Base-by-base conservation (phyloP, 2,113 vertebrate species). In the Loxodonta africana region DNA sequence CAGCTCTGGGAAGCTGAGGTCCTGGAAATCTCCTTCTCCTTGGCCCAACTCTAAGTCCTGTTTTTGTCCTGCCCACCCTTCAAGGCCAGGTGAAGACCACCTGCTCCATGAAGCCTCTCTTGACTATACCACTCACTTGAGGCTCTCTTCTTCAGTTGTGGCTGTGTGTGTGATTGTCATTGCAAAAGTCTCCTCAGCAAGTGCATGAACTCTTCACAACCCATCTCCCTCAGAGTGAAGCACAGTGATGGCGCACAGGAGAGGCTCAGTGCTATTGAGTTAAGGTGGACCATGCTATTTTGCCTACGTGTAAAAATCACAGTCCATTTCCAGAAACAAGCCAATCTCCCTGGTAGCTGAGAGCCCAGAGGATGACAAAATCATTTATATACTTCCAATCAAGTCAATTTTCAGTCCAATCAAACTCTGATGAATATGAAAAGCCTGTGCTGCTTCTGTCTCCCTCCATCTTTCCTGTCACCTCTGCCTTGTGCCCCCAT, bases 101-200 rank as follows among this genome's bases (percentile, higher is more conserved):
- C 41, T 84, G 53, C 37, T 73, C 33, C 0, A 0, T 4, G 53
- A 94, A 62, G 18, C 14, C 30, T n/a, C 37, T 25, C 25, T 60
- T 62, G 53, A 77, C 4, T 1, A 20, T n/a, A 1, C 9, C n/a
- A 12, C 71, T 23, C 53, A 33, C 28, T 8, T 41, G 41, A 84
- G 48, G 63, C 25, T 25, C 20, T 65, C 6, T 57, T 28, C 57
- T 44, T 51, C 2, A 0, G 4, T 2, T 0, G 0, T 62, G 67
- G 51, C 44, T 37, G 26, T 23, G 44, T 30, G 33, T n/a, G n/a
- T n/a, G n/a, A 33, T 28, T 2, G 0, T 33, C 5, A 25, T 2
- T 20, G 10, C 37, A 46, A 81, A 18, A 26, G 53, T 57, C 46
- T 71, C 5, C 81, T 46, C 48, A 15, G 30, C 30, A 17, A 69